Evolutionary conservation across 30 jellyfish, hydroid and myxozoan genomes (phyloP), one percentile per base, ranked within the genome.

Genomic region (Aurelia sp.): DNA sequence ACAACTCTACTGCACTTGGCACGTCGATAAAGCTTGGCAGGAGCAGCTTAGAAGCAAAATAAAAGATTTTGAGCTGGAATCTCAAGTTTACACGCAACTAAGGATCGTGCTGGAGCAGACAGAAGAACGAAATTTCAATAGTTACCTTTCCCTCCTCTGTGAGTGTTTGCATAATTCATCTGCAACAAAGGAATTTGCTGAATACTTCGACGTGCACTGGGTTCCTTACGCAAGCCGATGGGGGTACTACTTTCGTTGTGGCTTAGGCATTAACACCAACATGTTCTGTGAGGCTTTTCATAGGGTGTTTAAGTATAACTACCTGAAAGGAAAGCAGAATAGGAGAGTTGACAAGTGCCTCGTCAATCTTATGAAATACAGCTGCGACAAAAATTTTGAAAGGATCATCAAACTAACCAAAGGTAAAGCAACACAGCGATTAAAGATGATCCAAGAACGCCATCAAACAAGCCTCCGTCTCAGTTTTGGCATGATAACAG

Each of bases 231-330:
- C n/a, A 3, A 35, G 64, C 5, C 31, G 88, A 3, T 62, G 92
- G 92, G 78, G 79, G 4, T 83, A 68, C 21, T 70, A 18, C 71
- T 58, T 30, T 72, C 79, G 93, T 18, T 57, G 73, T 21, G 87
- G 88, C n/a, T 61, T 70, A 27, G 93, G 93, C 4, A 84, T 71
- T 44, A 84, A 84, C 80, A 73, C 93, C 19, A 84, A 84, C 35
- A 84, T 84, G 93, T 84, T 71, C 20, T 71, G 88, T 59, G 93
- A 84, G 41, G 93, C 93, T 6, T 84, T 84, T 48, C 93, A 84
- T 41, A 61, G 79, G 3, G 93, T 84, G 10, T 84, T 84, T 53
- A 84, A 84, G 44, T 84, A 84, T 44, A 13, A 44, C 19, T 73
- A 84, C 61, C 22, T 84, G 44, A 53, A 84, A 8, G 93, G 93